These are phyloP conservation scores for Andrena camellia DNA, from an alignment of 2,888 invertebrate species.

Conservation along the genomic window DNA sequence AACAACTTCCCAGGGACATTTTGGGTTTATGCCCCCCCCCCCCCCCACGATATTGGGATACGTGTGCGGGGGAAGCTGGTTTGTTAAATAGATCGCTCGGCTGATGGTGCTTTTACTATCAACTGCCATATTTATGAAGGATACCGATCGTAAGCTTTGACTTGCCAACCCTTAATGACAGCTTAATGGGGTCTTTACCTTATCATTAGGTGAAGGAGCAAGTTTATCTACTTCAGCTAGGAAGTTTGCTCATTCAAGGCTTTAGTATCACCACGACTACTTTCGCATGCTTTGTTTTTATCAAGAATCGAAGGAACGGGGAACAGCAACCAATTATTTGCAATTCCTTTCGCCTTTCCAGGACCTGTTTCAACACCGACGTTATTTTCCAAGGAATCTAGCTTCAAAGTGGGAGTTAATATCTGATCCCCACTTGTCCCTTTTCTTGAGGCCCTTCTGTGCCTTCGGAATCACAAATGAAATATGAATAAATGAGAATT, in stretches of 20 bases:
- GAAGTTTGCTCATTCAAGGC: neutral
- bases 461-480: no score
- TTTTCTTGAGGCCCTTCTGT: neutral
- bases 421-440: slow-evolving; percentile 4
- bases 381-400: slow-evolving; percentile 7
- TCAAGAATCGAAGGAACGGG: neutral
- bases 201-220: neutral
- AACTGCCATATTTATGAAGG: slow-evolving; percentile 1
- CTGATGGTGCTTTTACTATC: slow-evolving; percentile 1
- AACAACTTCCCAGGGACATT: neutral
- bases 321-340: neutral
- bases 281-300: neutral
- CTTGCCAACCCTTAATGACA: neutral
- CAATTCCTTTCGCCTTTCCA: neutral
- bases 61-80: slow-evolving; percentile 1
- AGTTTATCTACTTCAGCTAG: neutral
- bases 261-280: neutral
- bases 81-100: slow-evolving; percentile 7
- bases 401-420: slow-evolving; percentile 20
- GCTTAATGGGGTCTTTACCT: slow-evolving; percentile 1
- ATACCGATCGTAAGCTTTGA: slow-evolving; percentile 5
- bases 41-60: neutral
- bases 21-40: neutral
- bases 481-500: neutral
- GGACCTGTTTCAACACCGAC: neutral